Base-by-base conservation (phyloP, 2,113 vertebrate genomes). In the Myrmecobius fasciatus region DNA sequence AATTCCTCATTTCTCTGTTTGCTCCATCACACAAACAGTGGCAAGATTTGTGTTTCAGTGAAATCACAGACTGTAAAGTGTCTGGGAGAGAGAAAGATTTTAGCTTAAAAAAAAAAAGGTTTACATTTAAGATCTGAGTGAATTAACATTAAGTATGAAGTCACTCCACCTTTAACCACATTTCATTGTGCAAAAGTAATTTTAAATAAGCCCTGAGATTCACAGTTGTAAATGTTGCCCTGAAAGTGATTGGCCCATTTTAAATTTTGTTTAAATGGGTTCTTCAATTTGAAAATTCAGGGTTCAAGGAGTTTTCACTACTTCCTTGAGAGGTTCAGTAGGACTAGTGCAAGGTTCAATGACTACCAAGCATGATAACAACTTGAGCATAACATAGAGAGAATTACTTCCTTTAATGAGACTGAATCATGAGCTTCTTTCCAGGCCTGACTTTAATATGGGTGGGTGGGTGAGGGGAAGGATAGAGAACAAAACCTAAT, bases 1-100 rank as follows among this genome's bases (percentile, higher is more conserved):
- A 83, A 90, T 94, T 96, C 56, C 17, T 53, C 54, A 91, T 92
- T 90, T 94, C 24, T 94, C 46, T 28, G 92, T 94, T 93, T 96
- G 67, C 20, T 67, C 51, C 26, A 2, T 93, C 75, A 92, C 9
- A 25, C 48, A 92, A 92, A 91, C 49, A 95, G 89, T 91, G 0
- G 24, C 25, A 89, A 56, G 31, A 94, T 89, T 92, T 48, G 89
- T 43, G 92, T 67, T 96, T 60, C 48, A 67, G 91, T 94, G 43
- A 92, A 94, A 91, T 8, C 12, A 93, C 53, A 56, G 91, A 53
- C 6, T 22, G 54, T 25, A 89, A 60, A 94, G 51, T 92, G 43
- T 47, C 91, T 94, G 25, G 53, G 48, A 67, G 94, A 91, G 22
- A 93, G 31, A 20, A 11, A 93, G 67, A 75, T 92, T 96, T 94